These are phyloP conservation scores for Saturnia japonica DNA, from an alignment of 2,888 invertebrate genomes.

Conservation along the genomic window DNA sequence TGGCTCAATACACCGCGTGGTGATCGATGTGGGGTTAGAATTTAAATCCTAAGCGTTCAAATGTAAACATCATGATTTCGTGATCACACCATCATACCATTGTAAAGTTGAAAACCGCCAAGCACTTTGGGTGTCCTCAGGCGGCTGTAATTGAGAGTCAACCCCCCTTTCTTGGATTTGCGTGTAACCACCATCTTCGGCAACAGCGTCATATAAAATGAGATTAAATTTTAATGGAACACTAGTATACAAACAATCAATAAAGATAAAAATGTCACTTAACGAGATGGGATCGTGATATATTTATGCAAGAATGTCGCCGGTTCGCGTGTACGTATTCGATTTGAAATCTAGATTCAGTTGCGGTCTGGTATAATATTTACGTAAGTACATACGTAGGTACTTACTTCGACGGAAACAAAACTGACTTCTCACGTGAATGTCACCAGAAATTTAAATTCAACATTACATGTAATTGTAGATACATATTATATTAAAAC, in stretches of 20 bases:
- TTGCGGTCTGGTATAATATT: neutral
- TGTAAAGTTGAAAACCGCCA: too few relatives aligned
- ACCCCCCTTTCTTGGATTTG: too few relatives aligned
- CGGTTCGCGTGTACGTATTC: neutral
- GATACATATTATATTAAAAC: neutral
- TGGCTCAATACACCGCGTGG: too few relatives aligned
- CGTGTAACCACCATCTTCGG: neutral
- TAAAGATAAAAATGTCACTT: constrained; percentile 6
- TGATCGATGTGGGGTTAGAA: too few relatives aligned
- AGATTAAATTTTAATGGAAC: neutral
- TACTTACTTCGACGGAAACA: neutral
- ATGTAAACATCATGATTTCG: too few relatives aligned
- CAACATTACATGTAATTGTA: neutral
- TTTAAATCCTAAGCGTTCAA: too few relatives aligned
- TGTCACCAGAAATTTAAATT: neutral
- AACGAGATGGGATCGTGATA: constrained; percentile 5
- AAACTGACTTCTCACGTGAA: neutral
- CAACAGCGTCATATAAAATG: neutral
- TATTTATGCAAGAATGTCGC: constrained; percentile 3
- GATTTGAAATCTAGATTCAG: constrained; percentile 5
- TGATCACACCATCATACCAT: too few relatives aligned
- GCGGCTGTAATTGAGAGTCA: too few relatives aligned
- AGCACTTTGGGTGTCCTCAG: too few relatives aligned
- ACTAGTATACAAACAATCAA: neutral
- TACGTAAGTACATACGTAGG: neutral